These are phyloP conservation scores for Sitophilus oryzae DNA, from an alignment of 1,140 invertebrate species.

Conservation along the genomic window DNA sequence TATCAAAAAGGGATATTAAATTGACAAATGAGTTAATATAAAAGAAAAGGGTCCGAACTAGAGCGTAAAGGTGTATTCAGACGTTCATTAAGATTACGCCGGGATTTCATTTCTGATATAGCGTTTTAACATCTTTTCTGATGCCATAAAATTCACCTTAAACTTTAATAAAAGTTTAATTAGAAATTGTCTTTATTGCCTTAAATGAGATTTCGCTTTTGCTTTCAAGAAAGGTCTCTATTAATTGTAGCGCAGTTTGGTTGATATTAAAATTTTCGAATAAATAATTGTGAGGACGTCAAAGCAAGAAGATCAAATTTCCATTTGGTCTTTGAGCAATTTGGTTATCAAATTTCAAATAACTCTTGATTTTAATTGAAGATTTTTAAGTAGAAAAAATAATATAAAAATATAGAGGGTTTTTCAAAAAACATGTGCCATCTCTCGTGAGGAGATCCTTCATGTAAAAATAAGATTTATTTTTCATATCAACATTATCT, in stretches of 20 bases:
- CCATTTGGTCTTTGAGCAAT: no score
- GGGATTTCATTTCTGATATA: constrained; percentile 32
- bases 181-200: constrained; percentile 37
- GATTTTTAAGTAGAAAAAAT: no score
- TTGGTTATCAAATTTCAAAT: no score
- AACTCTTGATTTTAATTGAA: no score
- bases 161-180: constrained; percentile 43
- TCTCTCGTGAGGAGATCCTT: no score
- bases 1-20: constrained; percentile 29
- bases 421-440: no score
- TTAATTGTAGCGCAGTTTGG: neutral
- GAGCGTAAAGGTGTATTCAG: constrained; percentile 27
- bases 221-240: constrained; percentile 8
- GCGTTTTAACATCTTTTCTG: constrained; percentile 29
- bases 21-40: constrained; percentile 35
- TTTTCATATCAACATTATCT: no score
- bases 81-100: constrained; percentile 35
- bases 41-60: constrained; percentile 20
- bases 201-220: constrained; percentile 32
- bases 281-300: no score
- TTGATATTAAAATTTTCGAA: neutral
- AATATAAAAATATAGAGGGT: no score
- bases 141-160: constrained; percentile 38
- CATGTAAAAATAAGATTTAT: no score
- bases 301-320: no score